Percentiles rank a stretch among this genome's conserved stretches.
These are phyloP conservation scores for Loripinus fragilis DNA, from an alignment of 2,888 invertebrate species.

Conservation along the genomic window DNA sequence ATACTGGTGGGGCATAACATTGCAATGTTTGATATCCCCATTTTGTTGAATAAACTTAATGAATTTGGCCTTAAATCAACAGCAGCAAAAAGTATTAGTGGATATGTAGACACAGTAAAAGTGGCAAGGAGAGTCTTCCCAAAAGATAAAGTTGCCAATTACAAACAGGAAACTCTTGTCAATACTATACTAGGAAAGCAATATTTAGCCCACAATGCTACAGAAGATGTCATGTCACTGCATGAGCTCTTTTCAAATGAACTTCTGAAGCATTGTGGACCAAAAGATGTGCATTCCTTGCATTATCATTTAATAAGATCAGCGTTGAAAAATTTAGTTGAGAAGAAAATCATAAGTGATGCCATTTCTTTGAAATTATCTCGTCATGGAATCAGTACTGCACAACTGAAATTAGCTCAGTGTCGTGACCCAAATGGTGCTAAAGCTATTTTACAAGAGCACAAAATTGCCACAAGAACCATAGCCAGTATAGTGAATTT, in stretches of 20 bases:
- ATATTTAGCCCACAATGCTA: not conserved
- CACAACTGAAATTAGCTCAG: not conserved
- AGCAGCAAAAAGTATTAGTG: not conserved
- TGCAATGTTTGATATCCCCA: not conserved
- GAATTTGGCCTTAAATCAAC: not conserved
- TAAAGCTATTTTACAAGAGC: not conserved
- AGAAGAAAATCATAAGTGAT: too few relatives aligned
- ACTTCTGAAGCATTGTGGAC: not conserved
- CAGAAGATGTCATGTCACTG: not conserved
- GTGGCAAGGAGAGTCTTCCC: not conserved
- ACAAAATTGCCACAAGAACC: not conserved
- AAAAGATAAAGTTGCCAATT: not conserved
- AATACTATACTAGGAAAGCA: not conserved
- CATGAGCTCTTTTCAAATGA: not conserved
- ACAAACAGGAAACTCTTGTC: not conserved
- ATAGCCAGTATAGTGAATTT: too few relatives aligned
- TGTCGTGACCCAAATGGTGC: slow-evolving; percentile 1
- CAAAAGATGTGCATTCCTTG: not conserved
- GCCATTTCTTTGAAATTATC: too few relatives aligned
- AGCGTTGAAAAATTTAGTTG: not conserved
- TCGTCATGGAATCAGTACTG: not conserved
- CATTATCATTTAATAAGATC: not conserved
- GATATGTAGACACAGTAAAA: not conserved
- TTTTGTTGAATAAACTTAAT: not conserved
- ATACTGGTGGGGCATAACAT: not conserved